Evolutionary conservation across 2,888 invertebrate species (phyloP).

Genomic region (Limnephilus marmoratus): DNA sequence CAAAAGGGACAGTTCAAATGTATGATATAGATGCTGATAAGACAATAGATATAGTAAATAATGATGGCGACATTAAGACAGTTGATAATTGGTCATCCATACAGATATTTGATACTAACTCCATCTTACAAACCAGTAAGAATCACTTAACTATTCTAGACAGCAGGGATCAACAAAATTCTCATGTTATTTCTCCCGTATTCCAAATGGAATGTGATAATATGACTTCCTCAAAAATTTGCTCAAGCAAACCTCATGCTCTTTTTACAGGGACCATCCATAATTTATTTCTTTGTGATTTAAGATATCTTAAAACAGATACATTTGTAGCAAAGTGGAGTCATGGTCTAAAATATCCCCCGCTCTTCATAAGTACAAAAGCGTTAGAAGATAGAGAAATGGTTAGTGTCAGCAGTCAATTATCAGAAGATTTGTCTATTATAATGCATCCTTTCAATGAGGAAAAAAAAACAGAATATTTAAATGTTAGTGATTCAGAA

Average conservation of each 20-base stretch:
- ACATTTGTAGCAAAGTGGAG: slow-evolving; percentile 77
- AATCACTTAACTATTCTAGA: slow-evolving; percentile 72
- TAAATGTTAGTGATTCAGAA: not conserved
- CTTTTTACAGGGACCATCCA: slow-evolving; percentile 73
- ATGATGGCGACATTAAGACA: slow-evolving; percentile 66
- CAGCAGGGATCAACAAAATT: slow-evolving; percentile 70
- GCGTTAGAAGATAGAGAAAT: slow-evolving; percentile 72
- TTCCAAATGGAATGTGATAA: slow-evolving; percentile 70
- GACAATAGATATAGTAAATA: not conserved
- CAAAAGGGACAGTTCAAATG: slow-evolving; percentile 71
- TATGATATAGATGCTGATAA: slow-evolving; percentile 63
- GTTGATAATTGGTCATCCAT: slow-evolving; percentile 74
- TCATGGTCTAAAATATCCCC: slow-evolving; percentile 77
- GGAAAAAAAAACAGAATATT: slow-evolving; percentile 67
- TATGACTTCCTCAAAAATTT: slow-evolving; percentile 71
- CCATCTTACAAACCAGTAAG: slow-evolving; percentile 71
- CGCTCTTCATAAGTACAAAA: slow-evolving; percentile 72
- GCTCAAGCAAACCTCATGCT: slow-evolving; percentile 68
- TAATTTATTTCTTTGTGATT: slow-evolving; percentile 72
- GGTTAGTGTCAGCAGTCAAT: slow-evolving; percentile 73
- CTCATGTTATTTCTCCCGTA: slow-evolving; percentile 69
- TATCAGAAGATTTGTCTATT: slow-evolving; percentile 74
- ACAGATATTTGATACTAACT: slow-evolving; percentile 70
- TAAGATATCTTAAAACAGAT: slow-evolving; percentile 68
- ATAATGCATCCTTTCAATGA: slow-evolving; percentile 70